A percentile compares a stretch with the other conserved stretches of the same genome.
Conservation (phyloP, 1,140 invertebrate species). For the Mactra quadrangularis region DNA sequence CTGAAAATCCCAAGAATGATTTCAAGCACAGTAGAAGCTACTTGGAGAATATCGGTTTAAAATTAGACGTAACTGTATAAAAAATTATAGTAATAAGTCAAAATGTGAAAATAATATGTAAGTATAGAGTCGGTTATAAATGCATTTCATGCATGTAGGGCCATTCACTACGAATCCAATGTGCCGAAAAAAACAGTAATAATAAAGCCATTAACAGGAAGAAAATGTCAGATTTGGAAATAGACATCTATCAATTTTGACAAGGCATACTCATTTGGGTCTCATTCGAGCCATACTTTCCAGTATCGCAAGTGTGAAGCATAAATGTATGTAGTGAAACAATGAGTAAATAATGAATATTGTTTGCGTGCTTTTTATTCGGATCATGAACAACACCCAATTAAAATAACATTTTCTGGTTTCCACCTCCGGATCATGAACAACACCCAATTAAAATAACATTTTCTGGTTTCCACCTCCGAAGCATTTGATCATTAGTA, state of each 20-base stretch:
- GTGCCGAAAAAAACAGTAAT: slow-evolving; percentile 44
- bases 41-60: slow-evolving; percentile 57
- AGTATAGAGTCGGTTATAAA: not conserved
- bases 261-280: slow-evolving; percentile 50
- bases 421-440: slow-evolving; percentile 4
- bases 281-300: slow-evolving; percentile 16
- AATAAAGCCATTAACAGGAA: slow-evolving; percentile 45
- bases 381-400: slow-evolving; percentile 21
- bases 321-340: slow-evolving; percentile 6
- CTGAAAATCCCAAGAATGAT: too few relatives aligned
- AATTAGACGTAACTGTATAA: slow-evolving; percentile 34
- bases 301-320: slow-evolving; percentile 15
- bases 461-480: not conserved
- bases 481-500: too few relatives aligned
- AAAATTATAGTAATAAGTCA: slow-evolving; percentile 41
- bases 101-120: slow-evolving; percentile 46
- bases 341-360: slow-evolving; percentile 20
- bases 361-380: slow-evolving; percentile 26
- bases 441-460: slow-evolving; percentile 35
- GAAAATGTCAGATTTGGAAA: slow-evolving; percentile 52
- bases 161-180: slow-evolving; percentile 6
- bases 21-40: slow-evolving; percentile 49
- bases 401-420: slow-evolving; percentile 23
- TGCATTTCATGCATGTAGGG: slow-evolving; percentile 7
- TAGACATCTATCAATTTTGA: slow-evolving; percentile 53